Evolutionary conservation across 2,113 vertebrate species (phyloP).

Genomic region (Sturnira hondurensis): DNA sequence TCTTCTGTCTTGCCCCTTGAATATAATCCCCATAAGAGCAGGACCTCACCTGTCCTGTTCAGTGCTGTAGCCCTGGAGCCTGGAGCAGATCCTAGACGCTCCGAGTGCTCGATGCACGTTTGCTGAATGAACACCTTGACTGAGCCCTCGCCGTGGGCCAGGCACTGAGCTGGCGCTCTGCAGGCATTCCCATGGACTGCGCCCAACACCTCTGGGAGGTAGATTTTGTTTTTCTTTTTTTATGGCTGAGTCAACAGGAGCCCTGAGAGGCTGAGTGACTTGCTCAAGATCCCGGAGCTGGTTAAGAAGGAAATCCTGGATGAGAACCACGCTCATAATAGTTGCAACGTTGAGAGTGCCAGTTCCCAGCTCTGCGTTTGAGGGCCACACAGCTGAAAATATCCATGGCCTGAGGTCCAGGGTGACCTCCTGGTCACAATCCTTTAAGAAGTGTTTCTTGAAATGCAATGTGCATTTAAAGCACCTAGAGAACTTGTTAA

Average conservation of each 20-base stretch:
- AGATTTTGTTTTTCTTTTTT: background rate
- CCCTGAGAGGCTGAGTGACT: background rate
- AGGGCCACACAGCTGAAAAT: background rate
- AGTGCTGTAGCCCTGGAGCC: background rate
- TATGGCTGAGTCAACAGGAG: background rate
- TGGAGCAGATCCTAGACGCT: background rate
- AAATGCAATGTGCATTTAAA: background rate
- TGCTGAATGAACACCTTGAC: background rate
- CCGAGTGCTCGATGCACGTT: accelerated
- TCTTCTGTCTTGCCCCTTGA: background rate
- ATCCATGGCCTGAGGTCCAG: background rate
- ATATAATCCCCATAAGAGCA: background rate
- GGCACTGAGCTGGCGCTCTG: accelerated
- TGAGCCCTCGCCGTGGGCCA: accelerated
- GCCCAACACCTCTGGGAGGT: background rate
- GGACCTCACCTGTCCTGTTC: background rate
- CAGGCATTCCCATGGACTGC: accelerated
- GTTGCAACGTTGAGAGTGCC: background rate
- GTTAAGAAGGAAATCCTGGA: background rate
- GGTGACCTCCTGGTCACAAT: background rate
- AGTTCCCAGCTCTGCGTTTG: background rate
- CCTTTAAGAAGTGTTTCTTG: background rate
- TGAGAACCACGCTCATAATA: background rate
- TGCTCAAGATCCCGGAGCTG: background rate
- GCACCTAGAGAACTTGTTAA: background rate